Conservation (phyloP, 2,797 vertebrate genomes). For the Agapornis canus region DNA sequence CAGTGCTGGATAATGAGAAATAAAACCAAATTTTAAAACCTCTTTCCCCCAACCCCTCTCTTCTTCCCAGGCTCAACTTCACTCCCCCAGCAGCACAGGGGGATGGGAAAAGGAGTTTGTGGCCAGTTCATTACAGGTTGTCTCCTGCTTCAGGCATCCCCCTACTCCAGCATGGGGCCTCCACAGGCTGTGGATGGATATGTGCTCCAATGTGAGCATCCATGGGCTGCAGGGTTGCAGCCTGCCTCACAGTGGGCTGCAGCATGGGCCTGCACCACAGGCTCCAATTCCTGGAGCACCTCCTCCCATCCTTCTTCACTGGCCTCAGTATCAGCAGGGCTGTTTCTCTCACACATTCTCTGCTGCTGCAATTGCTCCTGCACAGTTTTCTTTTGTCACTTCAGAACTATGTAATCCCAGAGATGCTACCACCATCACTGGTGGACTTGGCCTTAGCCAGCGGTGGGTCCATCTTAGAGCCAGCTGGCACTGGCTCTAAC, state of each 20-base stretch:
- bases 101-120: not conserved
- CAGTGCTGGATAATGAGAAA: not conserved
- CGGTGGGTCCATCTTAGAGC: not conserved
- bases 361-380: not conserved
- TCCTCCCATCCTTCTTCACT: not conserved
- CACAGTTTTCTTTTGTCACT: rapidly evolving
- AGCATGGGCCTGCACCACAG: not conserved
- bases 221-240: not conserved
- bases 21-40: not conserved
- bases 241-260: not conserved
- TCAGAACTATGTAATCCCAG: not conserved
- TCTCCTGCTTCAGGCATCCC: not conserved
- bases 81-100: not conserved
- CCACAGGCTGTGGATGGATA: not conserved
- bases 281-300: not conserved
- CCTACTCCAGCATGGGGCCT: not conserved
- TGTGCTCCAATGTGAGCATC: not conserved
- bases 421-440: not conserved
- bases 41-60: not conserved
- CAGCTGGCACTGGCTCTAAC: not conserved
- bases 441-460: not conserved
- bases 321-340: not conserved
- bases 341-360: not conserved
- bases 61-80: not conserved
- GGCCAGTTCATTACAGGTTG: not conserved